These are phyloP conservation scores for Muschampia plurimacula DNA, from an alignment of 2,888 invertebrate genomes.

Conservation along the genomic window DNA sequence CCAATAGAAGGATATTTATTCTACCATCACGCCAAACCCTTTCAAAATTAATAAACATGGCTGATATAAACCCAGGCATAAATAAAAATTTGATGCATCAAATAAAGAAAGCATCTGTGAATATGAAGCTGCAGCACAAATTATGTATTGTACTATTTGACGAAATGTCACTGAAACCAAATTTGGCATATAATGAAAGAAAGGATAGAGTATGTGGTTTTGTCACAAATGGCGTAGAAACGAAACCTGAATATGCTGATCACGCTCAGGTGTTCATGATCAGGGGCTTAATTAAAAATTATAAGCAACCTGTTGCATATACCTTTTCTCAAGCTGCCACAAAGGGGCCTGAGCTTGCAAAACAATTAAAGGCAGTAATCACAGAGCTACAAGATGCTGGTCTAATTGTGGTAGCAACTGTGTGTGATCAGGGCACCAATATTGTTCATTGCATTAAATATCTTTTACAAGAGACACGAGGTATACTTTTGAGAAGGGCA, in stretches of 20 bases:
- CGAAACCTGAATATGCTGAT: conserved; percentile 44
- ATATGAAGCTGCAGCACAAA: conserved; percentile 44
- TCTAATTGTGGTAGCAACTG: conserved; percentile 7
- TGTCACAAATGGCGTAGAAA: conserved; percentile 43
- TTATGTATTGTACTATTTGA: conserved; percentile 50
- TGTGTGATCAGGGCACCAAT: conserved; percentile 15
- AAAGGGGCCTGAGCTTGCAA: conserved; percentile 35
- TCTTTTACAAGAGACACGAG: conserved; percentile 46
- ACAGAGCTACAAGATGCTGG: neutral
- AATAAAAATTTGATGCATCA: conserved; percentile 48
- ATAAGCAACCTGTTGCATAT: conserved; percentile 43
- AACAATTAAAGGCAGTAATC: conserved; percentile 3
- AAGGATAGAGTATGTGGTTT: conserved; percentile 41
- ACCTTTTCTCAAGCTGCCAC: conserved; percentile 48
- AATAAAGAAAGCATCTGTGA: conserved; percentile 40
- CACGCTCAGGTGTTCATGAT: conserved; percentile 51
- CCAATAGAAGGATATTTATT: conserved; percentile 22
- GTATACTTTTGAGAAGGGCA: conserved; percentile 30
- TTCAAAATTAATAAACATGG: conserved; percentile 23
- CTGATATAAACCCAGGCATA: conserved; percentile 32
- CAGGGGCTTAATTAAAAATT: conserved; percentile 41
- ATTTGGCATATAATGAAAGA: conserved; percentile 46
- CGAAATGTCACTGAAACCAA: conserved; percentile 48
- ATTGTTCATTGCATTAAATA: conserved; percentile 46
- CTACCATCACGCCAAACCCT: conserved; percentile 19